These are phyloP conservation scores for Columbina picui DNA, from an alignment of 2,113 vertebrate species.

Conservation along the genomic window DNA sequence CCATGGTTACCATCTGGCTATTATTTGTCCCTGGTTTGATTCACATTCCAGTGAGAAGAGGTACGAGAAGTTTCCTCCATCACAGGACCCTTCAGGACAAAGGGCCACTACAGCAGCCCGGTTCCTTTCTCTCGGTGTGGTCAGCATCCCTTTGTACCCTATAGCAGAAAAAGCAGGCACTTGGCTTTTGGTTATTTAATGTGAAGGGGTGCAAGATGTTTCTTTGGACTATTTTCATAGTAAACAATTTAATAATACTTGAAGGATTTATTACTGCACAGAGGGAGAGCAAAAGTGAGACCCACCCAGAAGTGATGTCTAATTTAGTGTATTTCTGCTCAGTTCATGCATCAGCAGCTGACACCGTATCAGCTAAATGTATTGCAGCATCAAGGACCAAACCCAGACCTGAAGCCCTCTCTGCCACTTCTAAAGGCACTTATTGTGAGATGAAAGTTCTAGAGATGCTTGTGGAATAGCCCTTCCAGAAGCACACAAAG, in stretches of 20 bases:
- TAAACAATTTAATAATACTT: background rate
- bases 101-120: background rate
- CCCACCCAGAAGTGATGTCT: background rate
- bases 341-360: accelerated
- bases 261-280: background rate
- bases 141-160: background rate
- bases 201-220: background rate
- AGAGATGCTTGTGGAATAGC: background rate
- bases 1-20: background rate
- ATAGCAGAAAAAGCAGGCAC: background rate
- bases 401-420: background rate
- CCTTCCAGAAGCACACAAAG: background rate
- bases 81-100: background rate
- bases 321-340: background rate
- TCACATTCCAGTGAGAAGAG: background rate
- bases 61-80: background rate
- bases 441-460: background rate
- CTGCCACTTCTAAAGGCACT: background rate
- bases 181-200: background rate
- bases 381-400: background rate
- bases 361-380: background rate
- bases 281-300: background rate
- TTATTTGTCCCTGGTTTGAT: background rate
- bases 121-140: background rate
- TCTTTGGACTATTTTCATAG: background rate